These are phyloP conservation scores for Nanorana parkeri DNA, from an alignment of 2,113 vertebrate species.

Conservation along the genomic window DNA sequence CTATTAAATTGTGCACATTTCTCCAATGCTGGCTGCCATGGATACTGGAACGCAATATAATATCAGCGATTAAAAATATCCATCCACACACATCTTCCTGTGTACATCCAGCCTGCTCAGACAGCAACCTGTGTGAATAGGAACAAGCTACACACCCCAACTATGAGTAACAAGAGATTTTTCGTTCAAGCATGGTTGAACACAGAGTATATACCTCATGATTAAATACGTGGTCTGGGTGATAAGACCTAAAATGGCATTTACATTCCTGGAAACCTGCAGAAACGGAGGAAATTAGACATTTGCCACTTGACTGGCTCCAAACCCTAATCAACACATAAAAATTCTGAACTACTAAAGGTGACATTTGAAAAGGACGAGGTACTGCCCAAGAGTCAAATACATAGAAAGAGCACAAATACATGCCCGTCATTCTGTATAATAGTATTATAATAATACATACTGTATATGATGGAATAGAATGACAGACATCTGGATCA, in stretches of 20 bases:
- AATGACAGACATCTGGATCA: too few species aligned
- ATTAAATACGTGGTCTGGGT: neutral
- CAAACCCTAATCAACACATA: too few species aligned
- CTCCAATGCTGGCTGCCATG: constrained; percentile 74
- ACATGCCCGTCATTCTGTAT: too few species aligned
- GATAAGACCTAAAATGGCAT: neutral
- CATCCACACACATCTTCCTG: constrained; percentile 5
- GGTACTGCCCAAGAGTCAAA: too few species aligned
- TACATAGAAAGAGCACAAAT: too few species aligned
- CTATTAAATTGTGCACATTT: neutral
- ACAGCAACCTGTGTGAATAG: neutral
- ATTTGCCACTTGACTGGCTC: too few species aligned
- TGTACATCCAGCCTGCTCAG: neutral
- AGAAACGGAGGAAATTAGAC: too few species aligned
- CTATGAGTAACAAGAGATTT: neutral
- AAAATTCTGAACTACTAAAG: too few species aligned
- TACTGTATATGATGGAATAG: too few species aligned
- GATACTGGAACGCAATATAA: constrained; percentile 66
- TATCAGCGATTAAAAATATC: constrained; percentile 55
- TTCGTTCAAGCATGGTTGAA: constrained; percentile 6
- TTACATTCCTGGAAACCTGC: neutral
- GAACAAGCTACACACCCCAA: neutral
- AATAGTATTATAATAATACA: too few species aligned
- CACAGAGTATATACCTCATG: neutral
- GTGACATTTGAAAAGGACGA: too few species aligned